Evolutionary conservation across 1,140 invertebrate genomes (phyloP).

Genomic region (Lamellibrachia luymesi): DNA sequence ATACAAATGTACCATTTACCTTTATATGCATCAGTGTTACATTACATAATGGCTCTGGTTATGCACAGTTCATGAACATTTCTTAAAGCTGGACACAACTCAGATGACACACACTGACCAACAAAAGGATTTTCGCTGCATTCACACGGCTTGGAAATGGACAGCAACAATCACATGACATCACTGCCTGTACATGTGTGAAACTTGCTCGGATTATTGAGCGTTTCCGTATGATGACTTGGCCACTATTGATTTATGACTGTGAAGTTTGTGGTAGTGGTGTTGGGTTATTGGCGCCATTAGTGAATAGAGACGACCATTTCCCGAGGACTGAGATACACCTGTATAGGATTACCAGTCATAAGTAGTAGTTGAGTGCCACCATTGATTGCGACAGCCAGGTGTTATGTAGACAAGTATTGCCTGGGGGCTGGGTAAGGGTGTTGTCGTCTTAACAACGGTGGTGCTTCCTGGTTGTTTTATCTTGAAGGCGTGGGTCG

Average conservation of each 20-base stretch:
- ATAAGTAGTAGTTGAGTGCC: background rate
- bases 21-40: background rate
- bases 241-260: background rate
- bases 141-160: background rate
- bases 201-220: background rate
- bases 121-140: background rate
- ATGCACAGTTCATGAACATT: background rate
- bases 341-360: background rate
- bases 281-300: background rate
- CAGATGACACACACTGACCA: background rate
- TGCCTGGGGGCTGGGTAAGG: background rate
- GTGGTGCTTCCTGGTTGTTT: no score
- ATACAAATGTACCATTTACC: no score
- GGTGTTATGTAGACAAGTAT: background rate
- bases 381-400: background rate
- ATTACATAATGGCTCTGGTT: background rate
- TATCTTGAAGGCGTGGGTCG: no score
- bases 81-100: background rate
- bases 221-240: background rate
- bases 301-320: background rate
- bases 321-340: background rate
- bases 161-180: background rate
- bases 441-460: background rate
- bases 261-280: background rate
- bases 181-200: no score